A percentile compares a stretch with the other conserved stretches of the same genome.
phyloP scores from a whole-genome alignment of 2,113 vertebrate genomes.

The Misgurnus anguillicaudatus region DNA sequence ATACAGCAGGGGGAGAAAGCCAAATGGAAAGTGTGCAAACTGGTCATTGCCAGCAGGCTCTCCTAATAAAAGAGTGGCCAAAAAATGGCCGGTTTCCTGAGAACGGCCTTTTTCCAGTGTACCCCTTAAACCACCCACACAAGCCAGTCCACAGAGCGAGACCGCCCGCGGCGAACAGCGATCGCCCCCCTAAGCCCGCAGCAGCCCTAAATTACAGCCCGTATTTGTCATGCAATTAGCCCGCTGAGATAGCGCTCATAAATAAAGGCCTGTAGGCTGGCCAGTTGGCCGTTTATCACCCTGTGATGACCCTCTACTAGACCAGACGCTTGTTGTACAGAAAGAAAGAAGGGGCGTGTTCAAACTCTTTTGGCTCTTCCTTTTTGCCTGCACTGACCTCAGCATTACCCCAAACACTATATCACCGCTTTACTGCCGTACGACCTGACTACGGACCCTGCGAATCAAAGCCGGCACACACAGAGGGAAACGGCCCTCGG shows the following conservation, averaged over 20 bases:
- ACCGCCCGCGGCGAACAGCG: slow-evolving; percentile 30
- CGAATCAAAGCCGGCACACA: slow-evolving; percentile 24
- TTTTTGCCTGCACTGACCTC: slow-evolving; percentile 44
- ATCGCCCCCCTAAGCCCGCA: slow-evolving; percentile 14
- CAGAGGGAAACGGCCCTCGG: slow-evolving; percentile 13
- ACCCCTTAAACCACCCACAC: slow-evolving; percentile 40
- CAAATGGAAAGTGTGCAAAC: slow-evolving; percentile 39
- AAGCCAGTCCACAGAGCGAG: slow-evolving; percentile 34
- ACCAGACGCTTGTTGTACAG: slow-evolving; percentile 42
- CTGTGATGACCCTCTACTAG: slow-evolving; percentile 58
- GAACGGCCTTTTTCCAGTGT: slow-evolving; percentile 38
- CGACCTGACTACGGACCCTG: slow-evolving; percentile 25
- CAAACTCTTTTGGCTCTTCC: slow-evolving; percentile 39
- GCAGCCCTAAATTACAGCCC: slow-evolving; percentile 61
- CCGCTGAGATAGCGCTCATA: slow-evolving; percentile 64
- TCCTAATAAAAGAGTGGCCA: slow-evolving; percentile 37
- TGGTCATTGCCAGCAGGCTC: not conserved
- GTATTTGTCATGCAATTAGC: slow-evolving; percentile 80
- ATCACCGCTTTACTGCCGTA: slow-evolving; percentile 31
- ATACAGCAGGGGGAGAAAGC: slow-evolving; percentile 40
- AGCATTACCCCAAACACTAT: slow-evolving; percentile 47
- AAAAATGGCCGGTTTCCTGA: slow-evolving; percentile 21
- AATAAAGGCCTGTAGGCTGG: slow-evolving; percentile 65
- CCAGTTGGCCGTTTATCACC: slow-evolving; percentile 49
- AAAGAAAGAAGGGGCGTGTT: slow-evolving; percentile 35